Evolutionary conservation across 2,888 invertebrate genomes (phyloP).

Genomic region (Mellilla xanthometata): DNA sequence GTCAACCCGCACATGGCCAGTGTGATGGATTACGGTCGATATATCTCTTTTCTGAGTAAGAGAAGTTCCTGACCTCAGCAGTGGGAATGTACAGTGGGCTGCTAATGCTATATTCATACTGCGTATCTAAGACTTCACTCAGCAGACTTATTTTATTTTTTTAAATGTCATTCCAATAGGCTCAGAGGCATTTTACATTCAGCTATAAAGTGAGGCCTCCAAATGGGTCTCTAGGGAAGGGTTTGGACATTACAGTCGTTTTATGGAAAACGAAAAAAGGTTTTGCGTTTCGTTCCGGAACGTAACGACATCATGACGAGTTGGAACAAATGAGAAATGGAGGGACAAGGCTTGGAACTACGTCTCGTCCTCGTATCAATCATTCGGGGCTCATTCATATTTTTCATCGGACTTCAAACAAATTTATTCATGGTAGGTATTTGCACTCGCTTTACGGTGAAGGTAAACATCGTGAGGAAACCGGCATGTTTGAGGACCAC

Average conservation of each 20-base stretch:
- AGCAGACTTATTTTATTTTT: conserved; percentile 5
- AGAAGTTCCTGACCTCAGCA: too few relatives aligned
- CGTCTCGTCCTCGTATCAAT: conserved; percentile 11
- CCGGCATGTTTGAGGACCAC: too few relatives aligned
- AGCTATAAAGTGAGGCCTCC: conserved; percentile 19
- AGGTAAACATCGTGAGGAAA: too few relatives aligned
- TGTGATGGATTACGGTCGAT: too few relatives aligned
- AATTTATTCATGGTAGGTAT: too few relatives aligned
- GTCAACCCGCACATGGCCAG: too few relatives aligned
- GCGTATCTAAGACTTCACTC: too few relatives aligned
- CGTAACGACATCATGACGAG: conserved; percentile 22
- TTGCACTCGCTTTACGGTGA: too few relatives aligned
- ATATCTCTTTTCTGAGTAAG: too few relatives aligned
- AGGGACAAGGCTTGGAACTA: conserved; percentile 5
- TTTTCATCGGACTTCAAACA: background rate
- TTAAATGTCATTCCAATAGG: conserved; percentile 10
- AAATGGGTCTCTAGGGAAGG: conserved; percentile 14
- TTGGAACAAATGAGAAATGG: conserved; percentile 17
- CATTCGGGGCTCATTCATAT: conserved; percentile 1
- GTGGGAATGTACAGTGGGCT: too few relatives aligned
- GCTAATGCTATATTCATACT: too few relatives aligned
- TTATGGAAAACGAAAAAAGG: conserved; percentile 26
- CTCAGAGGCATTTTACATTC: conserved; percentile 11
- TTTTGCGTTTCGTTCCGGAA: conserved; percentile 20
- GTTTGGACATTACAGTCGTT: conserved; percentile 16